Evolutionary conservation across 2,888 invertebrate species (phyloP).

Genomic region (Nomada flava): DNA sequence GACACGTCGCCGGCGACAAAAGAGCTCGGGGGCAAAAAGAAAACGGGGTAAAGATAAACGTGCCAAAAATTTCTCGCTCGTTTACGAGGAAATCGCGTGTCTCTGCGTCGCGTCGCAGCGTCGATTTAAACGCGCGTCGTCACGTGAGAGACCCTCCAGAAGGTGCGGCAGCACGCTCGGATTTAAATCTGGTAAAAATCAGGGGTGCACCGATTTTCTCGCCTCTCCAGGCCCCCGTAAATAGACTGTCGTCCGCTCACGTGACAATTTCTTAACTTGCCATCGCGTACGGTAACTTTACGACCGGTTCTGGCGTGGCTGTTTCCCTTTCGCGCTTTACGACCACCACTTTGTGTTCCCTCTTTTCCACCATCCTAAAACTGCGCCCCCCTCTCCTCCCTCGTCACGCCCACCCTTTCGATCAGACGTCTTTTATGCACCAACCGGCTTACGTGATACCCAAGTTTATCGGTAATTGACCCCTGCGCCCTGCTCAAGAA

Average conservation of each 20-base stretch:
- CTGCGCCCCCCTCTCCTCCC: background rate
- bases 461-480: slow-evolving; percentile 71
- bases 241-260: slow-evolving; percentile 54
- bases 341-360: slow-evolving; percentile 49
- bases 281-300: slow-evolving; percentile 58
- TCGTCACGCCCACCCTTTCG: background rate
- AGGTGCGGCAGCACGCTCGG: slow-evolving; percentile 26
- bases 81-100: slow-evolving; percentile 69
- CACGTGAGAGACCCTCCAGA: slow-evolving; percentile 58
- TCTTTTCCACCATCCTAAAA: slow-evolving; percentile 2
- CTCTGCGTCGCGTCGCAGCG: slow-evolving; percentile 9
- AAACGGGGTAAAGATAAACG: slow-evolving; percentile 57
- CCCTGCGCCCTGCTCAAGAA: slow-evolving; percentile 53
- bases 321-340: slow-evolving; percentile 61
- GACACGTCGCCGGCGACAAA: slow-evolving; percentile 28
- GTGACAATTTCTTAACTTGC: slow-evolving; percentile 72
- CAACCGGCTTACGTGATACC: slow-evolving; percentile 54
- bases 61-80: slow-evolving; percentile 67
- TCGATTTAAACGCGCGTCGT: slow-evolving; percentile 56
- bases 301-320: slow-evolving; percentile 35
- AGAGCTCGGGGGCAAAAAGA: background rate
- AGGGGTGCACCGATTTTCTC: slow-evolving; percentile 41
- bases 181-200: slow-evolving; percentile 68
- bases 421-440: slow-evolving; percentile 54
- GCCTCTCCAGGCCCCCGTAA: slow-evolving; percentile 21